Evolutionary conservation across 2,797 vertebrate genomes (phyloP), one percentile per base, ranked within the genome.

Genomic region (Clangula hyemalis): DNA sequence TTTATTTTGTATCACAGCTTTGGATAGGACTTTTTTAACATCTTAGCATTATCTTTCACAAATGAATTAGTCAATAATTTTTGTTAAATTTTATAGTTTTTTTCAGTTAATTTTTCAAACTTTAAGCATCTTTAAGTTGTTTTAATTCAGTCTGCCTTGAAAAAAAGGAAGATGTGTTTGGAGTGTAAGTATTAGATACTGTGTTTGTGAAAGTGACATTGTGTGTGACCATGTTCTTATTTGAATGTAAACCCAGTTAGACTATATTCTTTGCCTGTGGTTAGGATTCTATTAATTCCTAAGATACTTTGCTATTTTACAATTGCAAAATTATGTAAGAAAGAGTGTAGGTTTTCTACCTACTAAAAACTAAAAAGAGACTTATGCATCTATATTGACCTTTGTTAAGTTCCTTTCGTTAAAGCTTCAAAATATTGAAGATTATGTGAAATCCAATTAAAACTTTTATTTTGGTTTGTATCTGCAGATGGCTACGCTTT

Each of bases 401-500:
- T 76, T 89, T 53, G 16, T 57, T 71, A 82, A 71, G 45, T 58
- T 47, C 36, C 28, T 93, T 94, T 66, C 47, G 43, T 53, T 86
- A 68, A 80, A 85, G 11, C 32, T 76, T 72, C 17, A 32, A 79
- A 43, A 57, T 62, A 68, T 34, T 47, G 32, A 60, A 30, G 43
- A 64, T 47, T 56, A 53, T 43, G 24, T 28, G 78, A n/a, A 62
- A 73, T 54, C 5, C 2, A 3, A 32, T 86, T 28, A 76, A 60
- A 83, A 34, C 15, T n/a, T 3, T 76, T 91, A 0, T 91, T 89
- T 90, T 84, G 13, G 14, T 85, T 47, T 95, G 3, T 51, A 54
- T 85, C 88, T 97, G 25, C 98, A 99, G 99, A 99, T 34, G 99
- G 99, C 82, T 99, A 99, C 1, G 99, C 99, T 79, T 99, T 99